Base-by-base conservation (phyloP, 1,140 invertebrate species). In the Gonioctena quinquepunctata region DNA sequence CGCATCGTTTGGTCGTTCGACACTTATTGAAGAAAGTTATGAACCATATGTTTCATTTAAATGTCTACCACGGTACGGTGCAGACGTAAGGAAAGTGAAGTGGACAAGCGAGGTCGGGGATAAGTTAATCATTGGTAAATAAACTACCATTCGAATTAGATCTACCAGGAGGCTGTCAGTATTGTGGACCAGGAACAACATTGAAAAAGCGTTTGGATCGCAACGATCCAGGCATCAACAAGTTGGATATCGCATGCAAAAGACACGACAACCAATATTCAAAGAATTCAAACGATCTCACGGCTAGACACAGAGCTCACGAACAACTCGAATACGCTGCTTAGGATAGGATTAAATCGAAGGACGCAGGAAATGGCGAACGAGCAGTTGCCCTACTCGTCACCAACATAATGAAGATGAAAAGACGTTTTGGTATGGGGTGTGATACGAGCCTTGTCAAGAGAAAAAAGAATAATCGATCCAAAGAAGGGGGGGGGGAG, bases 271-370 rank as follows among this genome's bases (percentile, higher is more conserved):
- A 79, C 48, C 66, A 67, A 26, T 79, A 78, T 74, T 73, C 74
- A 0, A 66, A 83, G 66, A 75, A 74, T 56, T 18, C 16, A 48
- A 79, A 78, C 48, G 71, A 83, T 76, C 65, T 83, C 61, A 21
- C 65, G 18, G 69, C 72, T 23, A 74, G 84, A 75, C 76, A 76
- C 49, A 67, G 71, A 70, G 85, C 84, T 18, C 83, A 85, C 79
- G 72, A 76, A 68, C 26, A 75, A 64, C 75, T 85, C 59, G 73
- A 54, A 13, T 7, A 42, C 8, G 3, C 28, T 42, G 8, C 28
- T 42, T 42, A 3, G 28, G n/a, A n/a, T 42, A 11, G 28, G n/a
- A 11, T 42, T n/a, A 42, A 13, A 42, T 2, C 8, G n/a, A 42
- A n/a, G n/a, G 8, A 42, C 8, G 8, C 8, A 2, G n/a, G n/a